phyloP scores from a whole-genome alignment of 1,140 invertebrate species.

The Onthophagus taurus region DNA sequence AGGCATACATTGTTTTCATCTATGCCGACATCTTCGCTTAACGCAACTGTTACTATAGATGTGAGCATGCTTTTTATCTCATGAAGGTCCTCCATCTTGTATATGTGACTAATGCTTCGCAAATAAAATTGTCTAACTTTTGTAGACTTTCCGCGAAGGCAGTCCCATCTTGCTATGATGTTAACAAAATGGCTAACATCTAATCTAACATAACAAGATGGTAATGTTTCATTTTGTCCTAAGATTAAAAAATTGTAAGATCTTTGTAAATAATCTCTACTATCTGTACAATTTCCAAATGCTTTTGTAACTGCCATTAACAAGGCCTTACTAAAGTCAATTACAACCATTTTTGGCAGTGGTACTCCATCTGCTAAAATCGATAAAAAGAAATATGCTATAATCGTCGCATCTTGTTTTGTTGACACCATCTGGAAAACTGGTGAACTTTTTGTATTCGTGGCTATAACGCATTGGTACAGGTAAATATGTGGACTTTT shows the following conservation, averaged over 20 bases:
- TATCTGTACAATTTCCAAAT: background rate
- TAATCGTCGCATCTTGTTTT: background rate
- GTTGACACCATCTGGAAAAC: background rate
- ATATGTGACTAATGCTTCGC: background rate
- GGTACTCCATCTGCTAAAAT: background rate
- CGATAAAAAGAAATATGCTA: background rate
- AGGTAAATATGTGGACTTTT: background rate
- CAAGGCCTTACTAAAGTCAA: background rate
- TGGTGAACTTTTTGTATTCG: background rate
- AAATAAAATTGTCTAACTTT: background rate
- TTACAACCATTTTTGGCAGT: background rate
- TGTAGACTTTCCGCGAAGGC: no score
- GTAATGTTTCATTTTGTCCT: background rate
- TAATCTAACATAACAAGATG: background rate
- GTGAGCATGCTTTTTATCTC: background rate
- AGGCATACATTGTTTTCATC: background rate
- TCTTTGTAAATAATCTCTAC: background rate
- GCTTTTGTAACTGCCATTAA: background rate
- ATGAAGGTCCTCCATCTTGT: background rate
- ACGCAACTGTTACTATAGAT: background rate
- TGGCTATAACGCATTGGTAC: background rate
- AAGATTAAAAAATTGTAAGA: background rate
- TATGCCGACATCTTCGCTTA: constrained; percentile 1
- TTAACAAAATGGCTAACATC: background rate
- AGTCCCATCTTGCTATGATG: background rate